Base-by-base conservation (phyloP, 2,113 vertebrate genomes). In the Phycodurus eques region DNA sequence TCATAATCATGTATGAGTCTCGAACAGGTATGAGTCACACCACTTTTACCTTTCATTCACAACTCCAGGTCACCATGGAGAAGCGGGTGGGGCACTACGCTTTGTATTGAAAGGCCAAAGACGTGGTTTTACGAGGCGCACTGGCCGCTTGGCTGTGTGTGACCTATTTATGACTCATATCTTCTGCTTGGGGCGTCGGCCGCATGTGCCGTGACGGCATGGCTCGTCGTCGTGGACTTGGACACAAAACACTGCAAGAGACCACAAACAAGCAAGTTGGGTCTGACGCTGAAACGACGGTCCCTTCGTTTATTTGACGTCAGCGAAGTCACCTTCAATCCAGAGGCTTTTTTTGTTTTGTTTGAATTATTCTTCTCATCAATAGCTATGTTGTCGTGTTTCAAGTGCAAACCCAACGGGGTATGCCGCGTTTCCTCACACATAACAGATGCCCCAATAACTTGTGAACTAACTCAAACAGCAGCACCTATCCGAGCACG, bases 151-250 rank as follows among this genome's bases (percentile, higher is more conserved):
- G 76, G 71, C 60, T 74, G 71, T 78, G 77, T 78, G 79, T 87
- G 85, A 87, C 85, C 83, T 89, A 86, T 73, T 86, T 89, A 73
- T 81, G 80, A 88, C 72, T 88, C 73, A 86, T 53, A 67, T 81
- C 64, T 88, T 78, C 62, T 65, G 67, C 74, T 69, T 65, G 69
- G 85, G 87, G 88, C 86, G 88, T 89, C 81, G 78, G 76, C 88
- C 83, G 70, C 61, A 69, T 75, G 73, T 73, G 79, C 35, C 62
- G 46, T 83, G 73, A 85, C 77, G 60, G 66, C 8, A 44, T 7
- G 46, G 71, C 80, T 79, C 82, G 72, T 68, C 75, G 84, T 70
- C 61, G 66, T 73, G 62, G 71, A 72, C 77, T 75, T 69, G 80
- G 72, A 61, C 31, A 73, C 75, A 80, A 39, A 69, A 70, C 22